Evolutionary conservation across 2,797 vertebrate species (phyloP), one percentile per base, ranked within the genome.

Genomic region (Antennarius maculatus): DNA sequence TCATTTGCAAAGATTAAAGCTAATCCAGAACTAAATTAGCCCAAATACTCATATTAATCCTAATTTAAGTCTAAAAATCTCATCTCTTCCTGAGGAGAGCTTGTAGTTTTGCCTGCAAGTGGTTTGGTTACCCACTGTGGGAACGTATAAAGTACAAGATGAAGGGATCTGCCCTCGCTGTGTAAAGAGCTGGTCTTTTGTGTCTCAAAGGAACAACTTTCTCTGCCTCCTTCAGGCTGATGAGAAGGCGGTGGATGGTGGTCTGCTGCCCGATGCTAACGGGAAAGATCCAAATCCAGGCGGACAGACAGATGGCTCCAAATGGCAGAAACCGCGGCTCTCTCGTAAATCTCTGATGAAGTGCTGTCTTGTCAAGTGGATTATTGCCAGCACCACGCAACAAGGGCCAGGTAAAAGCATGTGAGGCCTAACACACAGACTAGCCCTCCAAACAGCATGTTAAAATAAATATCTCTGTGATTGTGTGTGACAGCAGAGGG

Each of bases 351-450:
- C 95, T 2, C 86, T 96, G 77, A 95, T 95, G 95, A 93, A 92
- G 29, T 96, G 95, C 56, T 96, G 95, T 54, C 88, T 96, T 23
- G 93, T 95, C 66, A 96, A 95, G 84, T 95, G 95, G 94, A 95
- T 96, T 66, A 93, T 96, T 23, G 94, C 93, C 69, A 95, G 94
- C 3, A 84, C 94, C 0, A 92, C 88, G 0, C 90, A 94, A 0
- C 94, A 95, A 82, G 94, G 94, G 10, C 93, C 94, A 94, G 95
- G 95, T 96, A 94, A 55, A 48, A 34, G 16, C 5, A 31, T 53
- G 16, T 43, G 52, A 6, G 27, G 48, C 7, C 17, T 4, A 11
- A 27, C 45, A 60, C 28, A 43, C 50, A 55, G 42, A 10, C 39
- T 7, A 6, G 54, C 47, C 27, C 12, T n/a, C 17, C 31, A 23